Base-by-base conservation (phyloP, 1,140 invertebrate species). In the Penaeus japonicus region DNA sequence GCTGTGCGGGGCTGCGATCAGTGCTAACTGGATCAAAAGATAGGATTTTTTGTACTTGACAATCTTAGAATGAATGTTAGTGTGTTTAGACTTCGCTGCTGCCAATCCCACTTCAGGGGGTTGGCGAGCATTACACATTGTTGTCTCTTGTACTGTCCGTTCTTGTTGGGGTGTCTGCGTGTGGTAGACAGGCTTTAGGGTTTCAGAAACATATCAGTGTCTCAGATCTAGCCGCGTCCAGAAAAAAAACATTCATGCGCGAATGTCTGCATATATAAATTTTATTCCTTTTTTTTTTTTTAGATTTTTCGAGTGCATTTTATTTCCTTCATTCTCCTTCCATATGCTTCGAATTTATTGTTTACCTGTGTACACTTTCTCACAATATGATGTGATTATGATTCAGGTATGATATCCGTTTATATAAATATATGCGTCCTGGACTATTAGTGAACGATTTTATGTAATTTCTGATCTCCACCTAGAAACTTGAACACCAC, bases 151-250 rank as follows among this genome's bases (percentile, higher is more conserved):
- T 83, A 83, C 81, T 83, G 81, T 83, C 65, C 59, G 81, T 83
- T 83, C 81, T 83, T 83, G 81, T 83, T 83, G 81, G 81, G 55
- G 39, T 83, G 81, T 83, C 65, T 83, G 81, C 81, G 81, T 83
- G 81, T 83, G 81, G 65, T 83, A 83, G 81, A 83, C 55, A 62
- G 81, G n/a, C 77, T 79, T 78, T 79, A 79, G 59, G 81, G 81
- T 83, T 83, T 83, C 81, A 83, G 59, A 83, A 83, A 83, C 81
- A 83, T 83, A 83, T 83, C 81, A 83, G 81, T 83, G 81, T 83
- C 59, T 62, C 57, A 79, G 81, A 83, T 39, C 54, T 83, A 83
- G 81, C 55, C 32, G 81, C 59, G 81, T 83, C 81, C 81, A 62
- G 30, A 35, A 70, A 62, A 24, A 30, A n/a, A 39, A 83, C 59